These are phyloP conservation scores for Halichoeres trimaculatus DNA, from an alignment of 2,113 vertebrate species.

Conservation along the genomic window DNA sequence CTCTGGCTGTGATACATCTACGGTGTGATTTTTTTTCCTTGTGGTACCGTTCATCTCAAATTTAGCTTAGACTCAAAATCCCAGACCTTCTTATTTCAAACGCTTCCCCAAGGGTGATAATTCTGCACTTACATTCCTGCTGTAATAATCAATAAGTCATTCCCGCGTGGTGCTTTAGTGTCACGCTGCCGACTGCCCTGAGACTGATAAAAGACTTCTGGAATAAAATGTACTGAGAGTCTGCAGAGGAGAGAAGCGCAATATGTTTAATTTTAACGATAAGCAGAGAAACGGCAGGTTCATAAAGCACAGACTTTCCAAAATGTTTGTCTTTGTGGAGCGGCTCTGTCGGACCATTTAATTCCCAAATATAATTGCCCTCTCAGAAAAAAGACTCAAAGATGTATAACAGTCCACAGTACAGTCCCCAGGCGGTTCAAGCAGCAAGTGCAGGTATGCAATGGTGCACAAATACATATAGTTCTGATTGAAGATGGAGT, in stretches of 20 bases:
- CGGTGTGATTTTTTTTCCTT: neutral
- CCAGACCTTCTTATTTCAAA: constrained; percentile 6
- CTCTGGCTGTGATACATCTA: constrained; percentile 6
- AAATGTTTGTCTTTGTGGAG: too few species aligned
- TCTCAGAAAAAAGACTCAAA: too few species aligned
- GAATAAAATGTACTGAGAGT: constrained; percentile 13
- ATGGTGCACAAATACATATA: too few species aligned
- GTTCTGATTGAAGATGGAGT: too few species aligned
- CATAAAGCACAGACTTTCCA: neutral
- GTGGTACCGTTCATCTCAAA: constrained; percentile 9
- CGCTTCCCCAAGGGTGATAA: constrained; percentile 28
- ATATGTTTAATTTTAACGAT: neutral
- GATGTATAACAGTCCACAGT: too few species aligned
- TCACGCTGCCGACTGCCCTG: constrained; percentile 30
- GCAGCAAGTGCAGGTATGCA: too few species aligned
- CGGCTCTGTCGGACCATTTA: too few species aligned
- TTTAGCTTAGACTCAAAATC: constrained; percentile 27
- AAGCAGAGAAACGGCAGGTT: neutral
- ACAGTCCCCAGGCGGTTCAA: too few species aligned
- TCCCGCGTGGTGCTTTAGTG: constrained; percentile 27
- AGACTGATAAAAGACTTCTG: constrained; percentile 34
- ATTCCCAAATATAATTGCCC: too few species aligned
- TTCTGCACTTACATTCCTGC: constrained; percentile 13
- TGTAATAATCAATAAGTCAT: constrained; percentile 60
- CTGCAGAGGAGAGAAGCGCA: neutral